These are phyloP conservation scores for Buphagus erythrorhynchus DNA, from an alignment of 2,797 vertebrate species.

Conservation along the genomic window DNA sequence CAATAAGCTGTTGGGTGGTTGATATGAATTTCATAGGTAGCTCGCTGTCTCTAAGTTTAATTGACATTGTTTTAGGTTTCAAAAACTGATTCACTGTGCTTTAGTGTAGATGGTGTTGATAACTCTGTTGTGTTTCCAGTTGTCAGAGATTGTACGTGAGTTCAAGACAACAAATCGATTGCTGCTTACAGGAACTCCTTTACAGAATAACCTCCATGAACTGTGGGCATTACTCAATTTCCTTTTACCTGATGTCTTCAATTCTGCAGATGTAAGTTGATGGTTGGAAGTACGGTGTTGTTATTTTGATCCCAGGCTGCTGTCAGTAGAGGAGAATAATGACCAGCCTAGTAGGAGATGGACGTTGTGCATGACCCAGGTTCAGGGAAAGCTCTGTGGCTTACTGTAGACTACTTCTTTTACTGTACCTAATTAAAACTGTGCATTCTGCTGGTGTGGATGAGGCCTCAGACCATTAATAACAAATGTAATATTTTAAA, in stretches of 20 bases:
- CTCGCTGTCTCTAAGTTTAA: not conserved
- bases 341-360: not conserved
- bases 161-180: conserved; percentile 91
- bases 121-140: conserved; percentile 66
- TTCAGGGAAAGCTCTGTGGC: not conserved
- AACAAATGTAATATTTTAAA: not conserved
- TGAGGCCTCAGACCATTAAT: not conserved
- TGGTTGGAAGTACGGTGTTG: not conserved
- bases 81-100: not conserved
- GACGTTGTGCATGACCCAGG: not conserved
- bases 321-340: not conserved
- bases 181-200: conserved; percentile 87
- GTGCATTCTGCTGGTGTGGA: not conserved
- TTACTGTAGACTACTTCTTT: not conserved
- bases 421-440: not conserved
- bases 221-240: conserved; percentile 91
- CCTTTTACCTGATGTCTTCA: conserved; percentile 89
- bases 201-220: conserved; percentile 90
- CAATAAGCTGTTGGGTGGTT: not conserved
- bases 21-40: not conserved
- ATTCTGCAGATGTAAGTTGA: conserved; percentile 87
- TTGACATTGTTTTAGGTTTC: not conserved
- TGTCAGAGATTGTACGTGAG: conserved; percentile 90
- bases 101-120: not conserved
- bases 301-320: not conserved